Evolutionary conservation across 2,113 vertebrate species (phyloP).

Genomic region (Odontophorus gujanensis): DNA sequence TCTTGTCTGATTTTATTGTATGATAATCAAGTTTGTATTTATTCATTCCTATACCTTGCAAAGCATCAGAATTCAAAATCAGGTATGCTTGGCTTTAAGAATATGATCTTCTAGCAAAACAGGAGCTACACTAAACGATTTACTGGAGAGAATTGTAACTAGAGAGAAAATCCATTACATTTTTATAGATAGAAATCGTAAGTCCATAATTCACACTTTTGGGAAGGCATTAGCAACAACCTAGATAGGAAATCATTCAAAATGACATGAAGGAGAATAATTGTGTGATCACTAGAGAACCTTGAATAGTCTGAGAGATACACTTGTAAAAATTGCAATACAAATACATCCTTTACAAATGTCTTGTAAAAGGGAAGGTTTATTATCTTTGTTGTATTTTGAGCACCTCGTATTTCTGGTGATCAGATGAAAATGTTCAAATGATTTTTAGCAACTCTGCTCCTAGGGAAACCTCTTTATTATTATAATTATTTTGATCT

Average conservation of each 20-base stretch:
- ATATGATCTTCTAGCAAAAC: background rate
- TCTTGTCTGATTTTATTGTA: background rate
- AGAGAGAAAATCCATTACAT: constrained; percentile 19
- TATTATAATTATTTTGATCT: background rate
- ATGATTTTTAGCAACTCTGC: background rate
- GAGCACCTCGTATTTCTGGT: background rate
- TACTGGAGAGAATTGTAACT: constrained; percentile 11
- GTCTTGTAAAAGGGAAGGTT: constrained; percentile 17
- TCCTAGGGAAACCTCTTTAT: background rate
- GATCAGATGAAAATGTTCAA: constrained; percentile 14
- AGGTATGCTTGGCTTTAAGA: background rate
- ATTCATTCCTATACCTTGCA: background rate
- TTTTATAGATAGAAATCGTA: constrained; percentile 45
- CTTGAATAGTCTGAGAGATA: constrained; percentile 15
- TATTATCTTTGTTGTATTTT: constrained; percentile 41
- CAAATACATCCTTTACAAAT: constrained; percentile 17
- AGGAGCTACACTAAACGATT: background rate
- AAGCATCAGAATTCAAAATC: background rate
- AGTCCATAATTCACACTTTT: constrained; percentile 47
- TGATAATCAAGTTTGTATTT: constrained; percentile 20
- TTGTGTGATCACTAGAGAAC: constrained; percentile 8
- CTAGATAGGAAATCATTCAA: constrained; percentile 49
- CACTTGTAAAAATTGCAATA: constrained; percentile 36
- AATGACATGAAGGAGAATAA: constrained; percentile 39
- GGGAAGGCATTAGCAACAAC: constrained; percentile 56